Evolutionary conservation across 2,797 vertebrate genomes (phyloP).

Genomic region (Lacerta bilineata): DNA sequence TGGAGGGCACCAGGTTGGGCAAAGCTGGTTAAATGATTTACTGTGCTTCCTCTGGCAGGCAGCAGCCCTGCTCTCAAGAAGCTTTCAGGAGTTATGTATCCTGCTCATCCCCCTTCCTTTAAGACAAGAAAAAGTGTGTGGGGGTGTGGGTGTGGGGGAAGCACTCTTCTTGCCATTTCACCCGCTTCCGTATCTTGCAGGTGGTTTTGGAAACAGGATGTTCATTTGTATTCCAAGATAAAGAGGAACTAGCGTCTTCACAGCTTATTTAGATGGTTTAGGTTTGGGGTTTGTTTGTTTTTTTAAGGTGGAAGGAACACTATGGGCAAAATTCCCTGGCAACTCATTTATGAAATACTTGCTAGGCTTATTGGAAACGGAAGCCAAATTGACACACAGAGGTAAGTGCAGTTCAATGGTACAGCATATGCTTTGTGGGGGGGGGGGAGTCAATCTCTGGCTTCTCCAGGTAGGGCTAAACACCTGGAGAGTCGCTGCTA

Average conservation of each 20-base stretch:
- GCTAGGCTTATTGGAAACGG: background rate
- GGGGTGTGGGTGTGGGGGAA: too few relatives aligned
- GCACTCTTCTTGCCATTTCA: background rate
- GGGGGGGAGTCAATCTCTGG: too few relatives aligned
- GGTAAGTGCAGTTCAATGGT: too few relatives aligned
- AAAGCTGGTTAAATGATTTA: background rate
- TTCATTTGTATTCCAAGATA: background rate
- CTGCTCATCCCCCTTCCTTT: background rate
- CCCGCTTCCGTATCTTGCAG: background rate
- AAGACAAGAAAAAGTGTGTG: background rate
- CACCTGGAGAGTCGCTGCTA: too few relatives aligned
- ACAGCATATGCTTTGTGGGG: too few relatives aligned
- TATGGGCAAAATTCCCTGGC: constrained; percentile 11
- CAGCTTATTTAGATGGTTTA: background rate
- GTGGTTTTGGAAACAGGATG: constrained; percentile 31
- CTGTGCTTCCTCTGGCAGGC: background rate
- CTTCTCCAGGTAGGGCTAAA: too few relatives aligned
- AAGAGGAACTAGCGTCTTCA: constrained; percentile 40
- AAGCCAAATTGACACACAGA: background rate
- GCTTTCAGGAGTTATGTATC: background rate
- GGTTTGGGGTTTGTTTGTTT: background rate
- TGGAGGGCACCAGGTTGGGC: too few relatives aligned
- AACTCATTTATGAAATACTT: background rate
- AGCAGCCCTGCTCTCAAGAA: background rate
- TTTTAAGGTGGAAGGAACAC: background rate